Evolutionary conservation across 2,113 vertebrate species (phyloP).

Genomic region (Petrocephalus microphthalmus): DNA sequence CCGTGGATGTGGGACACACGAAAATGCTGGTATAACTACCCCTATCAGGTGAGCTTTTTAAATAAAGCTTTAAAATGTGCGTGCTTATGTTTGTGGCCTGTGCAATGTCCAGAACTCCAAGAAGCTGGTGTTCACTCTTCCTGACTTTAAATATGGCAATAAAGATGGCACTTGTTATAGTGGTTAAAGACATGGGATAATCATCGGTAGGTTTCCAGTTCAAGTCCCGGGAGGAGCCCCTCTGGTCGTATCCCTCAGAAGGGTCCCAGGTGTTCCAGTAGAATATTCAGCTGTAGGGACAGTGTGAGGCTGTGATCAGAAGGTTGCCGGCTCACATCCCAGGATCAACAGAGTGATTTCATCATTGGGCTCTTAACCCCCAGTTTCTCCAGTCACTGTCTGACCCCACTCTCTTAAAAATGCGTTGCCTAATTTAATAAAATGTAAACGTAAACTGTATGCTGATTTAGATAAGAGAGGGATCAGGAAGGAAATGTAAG

Average conservation of each 20-base stretch:
- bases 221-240: background rate
- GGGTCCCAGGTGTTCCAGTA: background rate
- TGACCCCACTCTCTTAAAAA: background rate
- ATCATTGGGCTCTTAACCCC: background rate
- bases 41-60: conserved; percentile 75
- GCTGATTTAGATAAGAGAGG: background rate
- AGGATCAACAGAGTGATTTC: background rate
- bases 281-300: background rate
- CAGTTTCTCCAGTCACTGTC: background rate
- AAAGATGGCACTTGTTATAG: background rate
- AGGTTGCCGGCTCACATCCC: background rate
- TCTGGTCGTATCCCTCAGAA: background rate
- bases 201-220: background rate
- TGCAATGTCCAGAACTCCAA: background rate
- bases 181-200: background rate
- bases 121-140: background rate
- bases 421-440: background rate
- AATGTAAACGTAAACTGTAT: background rate
- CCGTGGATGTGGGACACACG: conserved; percentile 93
- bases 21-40: conserved; percentile 93
- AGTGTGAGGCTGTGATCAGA: background rate
- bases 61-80: background rate
- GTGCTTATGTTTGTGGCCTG: background rate
- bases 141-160: background rate
- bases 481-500: background rate